Evolutionary conservation across 2,113 vertebrate species (phyloP), one percentile per base, ranked within the genome.

Genomic region (Grammomys dolichurus): DNA sequence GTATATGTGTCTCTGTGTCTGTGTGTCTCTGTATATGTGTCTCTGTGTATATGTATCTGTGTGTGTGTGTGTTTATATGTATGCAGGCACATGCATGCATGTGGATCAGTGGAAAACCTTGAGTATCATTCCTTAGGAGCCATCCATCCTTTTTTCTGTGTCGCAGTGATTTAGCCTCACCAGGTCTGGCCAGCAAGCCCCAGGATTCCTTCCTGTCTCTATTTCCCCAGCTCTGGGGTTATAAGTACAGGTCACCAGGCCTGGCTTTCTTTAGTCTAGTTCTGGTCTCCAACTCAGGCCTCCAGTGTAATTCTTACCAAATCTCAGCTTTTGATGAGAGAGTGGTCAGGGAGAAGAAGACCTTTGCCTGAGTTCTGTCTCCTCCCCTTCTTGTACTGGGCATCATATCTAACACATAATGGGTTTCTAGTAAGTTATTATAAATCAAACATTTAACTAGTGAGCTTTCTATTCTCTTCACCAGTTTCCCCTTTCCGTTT

Each of bases 331-430:
- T 46, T 63, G 58, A 84, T 4, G 40, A 75, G 69, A 58, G 54
- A 16, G 8, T 14, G 43, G 76, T 22, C 63, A 1, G 1, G 10
- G 0, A 24, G 75, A 24, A 36, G 36, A 31, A 58, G 56, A 20
- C 80, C 31, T 3, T 87, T 6, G 43, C 51, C 12, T 0, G 6
- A 20, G 43, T 56, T 14, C 5, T 11, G 6, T 7, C 2, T 7
- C 16, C 40, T 65, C 77, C 43, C 46, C 40, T 46, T n/a, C 70
- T 72, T 19, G 46, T 14, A 7, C 20, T 69, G 1, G 2, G n/a
- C 1, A 36, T 26, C 1, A 0, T 17, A 48, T 67, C 58, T 40
- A 1, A 82, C 1, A 46, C 67, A 5, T 13, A n/a, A 19, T 16
- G 36, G 86, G n/a, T 22, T 88, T 80, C 73, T 80, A 54, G 65